Conservation (phyloP, 2,113 vertebrate species). For the Mungos mungo region DNA sequence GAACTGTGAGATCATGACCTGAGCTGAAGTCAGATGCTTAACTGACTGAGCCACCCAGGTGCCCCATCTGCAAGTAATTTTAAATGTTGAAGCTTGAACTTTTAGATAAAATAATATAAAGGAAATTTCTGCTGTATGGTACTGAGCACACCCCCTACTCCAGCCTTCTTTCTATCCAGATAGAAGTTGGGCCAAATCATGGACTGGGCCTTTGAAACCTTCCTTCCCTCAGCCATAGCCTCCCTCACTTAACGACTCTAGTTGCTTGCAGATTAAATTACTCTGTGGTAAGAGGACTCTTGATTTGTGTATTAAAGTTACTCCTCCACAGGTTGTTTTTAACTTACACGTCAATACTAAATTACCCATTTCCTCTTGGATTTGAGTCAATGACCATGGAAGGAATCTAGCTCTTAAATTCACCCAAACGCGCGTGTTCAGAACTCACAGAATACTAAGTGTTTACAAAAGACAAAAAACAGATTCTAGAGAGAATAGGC, state of each 20-base stretch:
- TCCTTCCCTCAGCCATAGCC: background rate
- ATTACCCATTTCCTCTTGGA: background rate
- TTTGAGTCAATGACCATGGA: background rate
- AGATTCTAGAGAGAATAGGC: background rate
- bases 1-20: too few species aligned
- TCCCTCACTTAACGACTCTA: background rate
- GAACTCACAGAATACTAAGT: background rate
- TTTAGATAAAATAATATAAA: background rate
- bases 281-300: background rate
- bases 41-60: too few species aligned
- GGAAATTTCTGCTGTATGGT: background rate
- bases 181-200: background rate
- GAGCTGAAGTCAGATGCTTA: too few species aligned
- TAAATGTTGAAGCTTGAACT: background rate
- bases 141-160: background rate
- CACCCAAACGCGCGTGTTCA: background rate
- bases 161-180: background rate
- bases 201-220: background rate
- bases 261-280: slow-evolving; percentile 22
- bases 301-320: slow-evolving; percentile 1
- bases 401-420: background rate
- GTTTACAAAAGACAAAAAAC: background rate
- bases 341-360: background rate
- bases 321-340: background rate
- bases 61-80: background rate